Base-by-base conservation (phyloP, 2,113 vertebrate species). In the Salvator merianae region DNA sequence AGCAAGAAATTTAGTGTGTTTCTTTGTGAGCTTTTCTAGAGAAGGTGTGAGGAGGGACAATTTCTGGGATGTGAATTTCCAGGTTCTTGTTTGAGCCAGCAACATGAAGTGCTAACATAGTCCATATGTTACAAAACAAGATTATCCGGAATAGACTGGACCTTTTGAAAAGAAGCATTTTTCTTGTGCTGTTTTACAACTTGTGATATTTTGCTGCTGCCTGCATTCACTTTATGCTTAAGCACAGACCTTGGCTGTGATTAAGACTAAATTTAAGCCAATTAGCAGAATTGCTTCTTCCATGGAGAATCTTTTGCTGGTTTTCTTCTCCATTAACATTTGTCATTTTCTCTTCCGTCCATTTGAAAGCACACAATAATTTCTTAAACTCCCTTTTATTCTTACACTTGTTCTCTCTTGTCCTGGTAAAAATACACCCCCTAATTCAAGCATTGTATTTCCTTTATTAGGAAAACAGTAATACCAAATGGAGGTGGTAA, bases 31-130 rank as follows among this genome's bases (percentile, higher is more conserved):
- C 50, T 91, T 94, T 89, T 79, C 30, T 92, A 62, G 69, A 86
- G 32, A 88, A 84, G 88, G 88, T 92, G 88, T 87, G 55, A 92
- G 93, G 87, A 86, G 83, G 84, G 91, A 87, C 89, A 84, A 91
- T 93, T 92, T 90, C 90, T 93, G 88, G 94, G 92, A 94, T 92
- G 91, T 93, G 90, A 92, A 93, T 95, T 93, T 94, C 84, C 84
- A 70, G 1, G 88, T 82, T 72, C 91, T 89, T 93, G 85, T 90
- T 92, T 80, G 79, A 85, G 89, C 91, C 93, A 95, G 86, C 90
- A 88, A 87, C 84, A 80, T 40, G 3, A 93, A 93, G 90, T 90
- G 92, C 73, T 94, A 94, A 94, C 92, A 90, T 91, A 93, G 91
- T 93, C 91, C 91, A 94, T 93, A 89, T 87, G 81, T 92, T 55